These are phyloP conservation scores for Zaprionus nigranus DNA, from an alignment of 1,140 invertebrate species.

Conservation along the genomic window DNA sequence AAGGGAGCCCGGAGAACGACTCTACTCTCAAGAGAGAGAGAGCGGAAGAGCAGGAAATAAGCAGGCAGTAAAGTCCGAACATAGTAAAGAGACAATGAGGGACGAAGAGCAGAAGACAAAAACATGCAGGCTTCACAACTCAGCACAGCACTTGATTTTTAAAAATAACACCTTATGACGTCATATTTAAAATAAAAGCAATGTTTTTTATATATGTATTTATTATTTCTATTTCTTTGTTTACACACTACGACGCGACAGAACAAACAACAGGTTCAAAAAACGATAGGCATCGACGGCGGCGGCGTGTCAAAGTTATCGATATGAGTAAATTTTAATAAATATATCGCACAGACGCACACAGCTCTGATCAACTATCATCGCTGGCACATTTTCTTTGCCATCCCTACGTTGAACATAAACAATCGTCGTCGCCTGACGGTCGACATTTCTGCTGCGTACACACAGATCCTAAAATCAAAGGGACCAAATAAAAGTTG, in stretches of 20 bases:
- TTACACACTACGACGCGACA: background rate
- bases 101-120: too few species aligned
- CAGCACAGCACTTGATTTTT: background rate
- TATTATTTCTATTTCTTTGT: background rate
- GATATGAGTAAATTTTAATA: background rate
- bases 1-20: background rate
- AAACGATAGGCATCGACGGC: background rate
- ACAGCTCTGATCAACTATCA: slow-evolving; percentile 1
- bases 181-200: background rate
- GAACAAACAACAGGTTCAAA: background rate
- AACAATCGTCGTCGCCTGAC: slow-evolving; percentile 44
- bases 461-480: slow-evolving; percentile 27
- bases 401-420: slow-evolving; percentile 48
- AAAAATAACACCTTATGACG: background rate
- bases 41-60: background rate
- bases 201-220: background rate
- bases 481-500: slow-evolving; percentile 1
- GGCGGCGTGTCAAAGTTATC: background rate
- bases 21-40: background rate
- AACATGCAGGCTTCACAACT: background rate
- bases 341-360: slow-evolving; percentile 3
- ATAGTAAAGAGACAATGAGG: too few species aligned
- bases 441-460: slow-evolving; percentile 41
- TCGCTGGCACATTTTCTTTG: slow-evolving; percentile 8
- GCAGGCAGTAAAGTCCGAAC: too few species aligned